Evolutionary conservation across 2,797 vertebrate species (phyloP), one percentile per base, ranked within the genome.

Genomic region (Podarcis lilfordi): DNA sequence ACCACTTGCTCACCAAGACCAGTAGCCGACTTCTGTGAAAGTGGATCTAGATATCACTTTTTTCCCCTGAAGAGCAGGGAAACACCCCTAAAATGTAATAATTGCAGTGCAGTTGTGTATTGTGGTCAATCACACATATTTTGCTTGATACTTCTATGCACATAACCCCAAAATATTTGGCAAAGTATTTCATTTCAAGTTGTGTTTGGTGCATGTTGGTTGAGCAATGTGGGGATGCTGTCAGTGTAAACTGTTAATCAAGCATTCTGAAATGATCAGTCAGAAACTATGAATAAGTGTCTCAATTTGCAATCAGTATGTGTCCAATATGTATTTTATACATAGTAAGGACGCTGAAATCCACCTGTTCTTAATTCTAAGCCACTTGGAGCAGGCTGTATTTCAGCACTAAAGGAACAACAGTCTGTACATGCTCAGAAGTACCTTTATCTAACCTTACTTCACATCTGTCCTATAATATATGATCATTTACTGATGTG

Each of bases 11-110:
- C 72, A 66, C 66, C 81, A 37, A 50, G 37, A 43, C 75, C 71
- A 86, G 88, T 64, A 88, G 84, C 88, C 77, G 78, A 29, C 86
- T 77, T 75, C 88, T 84, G 87, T 32, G 45, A 71, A 61, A 82
- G 27, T 66, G 87, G 59, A 80, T 69, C 5, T 8, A 32, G 6
- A 5, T 27, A n/a, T 72, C 13, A 71, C 15, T 69, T 69, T 10
- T 9, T 9, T 9, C 40, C 50, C 23, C 19, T 37, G 2, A 55
- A 55, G 21, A 74, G 4, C 55, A 6, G 32, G 27, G 35, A 37
- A 82, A 71, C 10, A 23, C 17, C 68, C 6, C 66, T 23, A n/a
- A 23, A 72, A 4, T 81, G 23, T 50, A 72, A 32, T 43, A 72
- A 8, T 25, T 50, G 8, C 43, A 23, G n/a, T 72, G 66, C 40